phyloP scores from a whole-genome alignment of 2,797 vertebrate genomes.

The Scleropages formosus region DNA sequence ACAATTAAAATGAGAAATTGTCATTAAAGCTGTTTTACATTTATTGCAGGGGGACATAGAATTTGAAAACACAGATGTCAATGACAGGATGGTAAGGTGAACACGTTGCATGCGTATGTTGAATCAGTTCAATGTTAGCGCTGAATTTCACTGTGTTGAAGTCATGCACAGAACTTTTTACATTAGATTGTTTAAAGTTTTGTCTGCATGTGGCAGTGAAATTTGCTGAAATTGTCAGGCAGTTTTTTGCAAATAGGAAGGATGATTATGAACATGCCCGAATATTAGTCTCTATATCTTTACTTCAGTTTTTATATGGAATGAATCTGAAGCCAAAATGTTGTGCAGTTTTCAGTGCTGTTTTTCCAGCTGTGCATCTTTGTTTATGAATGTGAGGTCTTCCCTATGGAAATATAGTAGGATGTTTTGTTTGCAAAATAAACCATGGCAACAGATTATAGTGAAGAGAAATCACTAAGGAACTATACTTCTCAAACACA shows the following conservation, averaged over 20 bases:
- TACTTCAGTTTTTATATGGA: too few species aligned
- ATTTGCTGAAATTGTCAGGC: slow-evolving; percentile 51
- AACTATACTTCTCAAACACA: background rate
- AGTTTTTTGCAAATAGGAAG: slow-evolving; percentile 4
- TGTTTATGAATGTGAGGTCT: too few species aligned
- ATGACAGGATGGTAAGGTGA: slow-evolving; percentile 79
- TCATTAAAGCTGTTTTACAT: background rate
- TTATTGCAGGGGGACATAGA: slow-evolving; percentile 76
- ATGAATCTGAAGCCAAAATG: too few species aligned
- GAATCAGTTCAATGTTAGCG: background rate
- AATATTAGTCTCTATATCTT: background rate
- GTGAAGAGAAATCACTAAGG: background rate
- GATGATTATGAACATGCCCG: background rate
- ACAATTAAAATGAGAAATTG: background rate
- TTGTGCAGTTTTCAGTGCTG: too few species aligned
- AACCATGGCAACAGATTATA: background rate
- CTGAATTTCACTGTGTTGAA: too few species aligned
- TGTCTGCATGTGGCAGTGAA: background rate
- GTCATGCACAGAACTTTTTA: background rate
- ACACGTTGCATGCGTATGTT: background rate
- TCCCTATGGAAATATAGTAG: background rate
- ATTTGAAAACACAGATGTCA: slow-evolving; percentile 63
- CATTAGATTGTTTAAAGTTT: background rate
- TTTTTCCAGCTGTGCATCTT: background rate
- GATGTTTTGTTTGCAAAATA: background rate